phyloP scores from a whole-genome alignment of 2,888 invertebrate genomes.

The Petrophora chlorosata region DNA sequence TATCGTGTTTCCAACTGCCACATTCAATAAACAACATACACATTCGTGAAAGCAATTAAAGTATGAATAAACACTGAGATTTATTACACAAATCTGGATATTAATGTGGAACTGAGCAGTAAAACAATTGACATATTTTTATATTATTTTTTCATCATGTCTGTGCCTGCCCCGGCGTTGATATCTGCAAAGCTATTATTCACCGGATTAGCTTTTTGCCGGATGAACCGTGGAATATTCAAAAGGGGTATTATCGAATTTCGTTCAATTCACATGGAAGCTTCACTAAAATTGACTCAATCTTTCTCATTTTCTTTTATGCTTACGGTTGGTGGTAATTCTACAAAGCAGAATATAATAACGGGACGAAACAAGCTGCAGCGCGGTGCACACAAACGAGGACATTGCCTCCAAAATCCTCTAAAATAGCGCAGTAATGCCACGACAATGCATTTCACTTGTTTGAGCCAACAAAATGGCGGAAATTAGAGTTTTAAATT shows the following conservation, averaged over 20 bases:
- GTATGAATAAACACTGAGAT: slow-evolving; percentile 53
- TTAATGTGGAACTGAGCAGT: slow-evolving; percentile 45
- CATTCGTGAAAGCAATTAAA: slow-evolving; percentile 52
- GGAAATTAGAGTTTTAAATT: slow-evolving; percentile 18
- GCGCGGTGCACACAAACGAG: slow-evolving; percentile 19
- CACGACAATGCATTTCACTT: slow-evolving; percentile 28
- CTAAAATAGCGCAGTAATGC: slow-evolving; percentile 24
- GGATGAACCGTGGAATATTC: slow-evolving; percentile 78
- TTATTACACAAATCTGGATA: slow-evolving; percentile 61
- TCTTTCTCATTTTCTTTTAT: slow-evolving; percentile 1
- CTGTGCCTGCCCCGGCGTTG: slow-evolving; percentile 74
- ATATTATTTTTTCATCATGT: slow-evolving; percentile 70
- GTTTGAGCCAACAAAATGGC: slow-evolving; percentile 15
- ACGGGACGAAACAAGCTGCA: slow-evolving; percentile 17
- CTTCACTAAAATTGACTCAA: slow-evolving; percentile 47
- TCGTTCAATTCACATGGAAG: slow-evolving; percentile 57
- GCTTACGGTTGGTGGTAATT: neutral
- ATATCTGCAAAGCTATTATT: slow-evolving; percentile 81
- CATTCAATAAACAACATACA: slow-evolving; percentile 10
- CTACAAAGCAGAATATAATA: slow-evolving; percentile 14
- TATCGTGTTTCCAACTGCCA: slow-evolving; percentile 7
- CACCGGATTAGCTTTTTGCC: slow-evolving; percentile 79
- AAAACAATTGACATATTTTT: slow-evolving; percentile 64
- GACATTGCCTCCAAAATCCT: slow-evolving; percentile 20
- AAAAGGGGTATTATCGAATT: slow-evolving; percentile 78